These are phyloP conservation scores for Cyphomyrmex costatus DNA, from an alignment of 1,140 invertebrate genomes.

Conservation along the genomic window DNA sequence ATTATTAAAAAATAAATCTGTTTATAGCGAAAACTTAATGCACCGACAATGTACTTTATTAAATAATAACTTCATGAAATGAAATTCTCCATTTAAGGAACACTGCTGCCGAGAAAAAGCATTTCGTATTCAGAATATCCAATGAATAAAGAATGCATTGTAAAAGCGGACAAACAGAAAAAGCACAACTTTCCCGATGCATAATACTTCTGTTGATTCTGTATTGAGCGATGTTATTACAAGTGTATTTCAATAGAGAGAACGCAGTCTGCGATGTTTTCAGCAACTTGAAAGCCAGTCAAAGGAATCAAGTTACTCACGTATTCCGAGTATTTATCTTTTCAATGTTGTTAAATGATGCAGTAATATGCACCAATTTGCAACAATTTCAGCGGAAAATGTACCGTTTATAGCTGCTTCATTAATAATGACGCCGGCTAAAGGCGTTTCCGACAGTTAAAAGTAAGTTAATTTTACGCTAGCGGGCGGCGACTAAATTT, in stretches of 20 bases:
- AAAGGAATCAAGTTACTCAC: constrained; percentile 40
- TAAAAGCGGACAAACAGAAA: background rate
- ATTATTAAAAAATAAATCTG: background rate
- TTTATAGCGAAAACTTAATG: background rate
- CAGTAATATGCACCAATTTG: constrained; percentile 20
- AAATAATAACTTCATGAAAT: background rate
- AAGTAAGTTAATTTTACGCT: constrained; percentile 37
- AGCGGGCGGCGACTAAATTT: constrained; percentile 35
- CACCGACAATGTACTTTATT: background rate
- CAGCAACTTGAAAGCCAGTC: constrained; percentile 25
- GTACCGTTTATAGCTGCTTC: constrained; percentile 9
- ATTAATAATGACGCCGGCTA: constrained; percentile 15
- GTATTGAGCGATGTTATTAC: background rate
- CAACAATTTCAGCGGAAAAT: constrained; percentile 18
- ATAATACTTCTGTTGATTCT: background rate
- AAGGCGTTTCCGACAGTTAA: constrained; percentile 12
- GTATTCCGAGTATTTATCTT: constrained; percentile 25
- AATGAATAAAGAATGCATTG: background rate
- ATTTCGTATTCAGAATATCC: background rate
- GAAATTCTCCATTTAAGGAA: background rate
- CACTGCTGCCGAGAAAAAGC: background rate
- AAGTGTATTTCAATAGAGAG: constrained; percentile 46
- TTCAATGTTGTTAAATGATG: constrained; percentile 36
- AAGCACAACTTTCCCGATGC: background rate
- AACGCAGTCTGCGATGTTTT: constrained; percentile 5